Evolutionary conservation across 2,888 invertebrate genomes (phyloP).

Genomic region (Acrobasis suavella): DNA sequence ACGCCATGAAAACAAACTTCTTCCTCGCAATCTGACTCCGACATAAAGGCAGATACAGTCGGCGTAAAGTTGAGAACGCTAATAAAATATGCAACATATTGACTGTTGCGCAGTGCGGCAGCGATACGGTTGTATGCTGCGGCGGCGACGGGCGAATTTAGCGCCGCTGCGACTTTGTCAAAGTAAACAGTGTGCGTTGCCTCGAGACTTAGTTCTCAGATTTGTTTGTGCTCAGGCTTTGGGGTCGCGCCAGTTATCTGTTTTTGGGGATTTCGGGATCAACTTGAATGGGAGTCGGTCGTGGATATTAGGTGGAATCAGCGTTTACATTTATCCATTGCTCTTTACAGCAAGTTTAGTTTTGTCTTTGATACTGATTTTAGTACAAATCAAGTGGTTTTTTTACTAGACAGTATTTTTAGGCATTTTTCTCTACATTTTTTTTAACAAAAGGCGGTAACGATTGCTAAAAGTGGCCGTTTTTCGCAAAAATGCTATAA

Average conservation of each 20-base stretch:
- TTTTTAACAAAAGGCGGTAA: too few relatives aligned
- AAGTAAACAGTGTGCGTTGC: conserved; percentile 65
- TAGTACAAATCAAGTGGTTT: too few relatives aligned
- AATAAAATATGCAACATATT: conserved; percentile 78
- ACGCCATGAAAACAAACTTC: conserved; percentile 14
- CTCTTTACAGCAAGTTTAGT: too few relatives aligned
- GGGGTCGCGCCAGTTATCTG: conserved; percentile 23
- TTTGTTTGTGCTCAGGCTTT: conserved; percentile 45
- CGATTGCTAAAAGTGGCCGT: too few relatives aligned
- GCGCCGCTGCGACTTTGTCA: conserved; percentile 59
- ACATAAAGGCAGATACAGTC: conserved; percentile 42
- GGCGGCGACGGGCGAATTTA: conserved; percentile 50
- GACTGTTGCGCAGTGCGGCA: conserved; percentile 71
- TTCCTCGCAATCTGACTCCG: conserved; percentile 19
- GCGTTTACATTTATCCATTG: too few relatives aligned
- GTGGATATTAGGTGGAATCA: not conserved
- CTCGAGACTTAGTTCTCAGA: conserved; percentile 45
- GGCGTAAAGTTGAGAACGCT: conserved; percentile 51
- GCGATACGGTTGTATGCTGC: conserved; percentile 54
- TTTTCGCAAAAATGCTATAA: too few relatives aligned
- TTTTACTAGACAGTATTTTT: too few relatives aligned
- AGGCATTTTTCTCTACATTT: too few relatives aligned
- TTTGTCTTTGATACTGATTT: too few relatives aligned
- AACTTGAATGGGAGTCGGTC: not conserved
- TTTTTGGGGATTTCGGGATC: not conserved